Base-by-base conservation (phyloP, 2,797 vertebrate species). In the Parauchenoglanis punctatus region DNA sequence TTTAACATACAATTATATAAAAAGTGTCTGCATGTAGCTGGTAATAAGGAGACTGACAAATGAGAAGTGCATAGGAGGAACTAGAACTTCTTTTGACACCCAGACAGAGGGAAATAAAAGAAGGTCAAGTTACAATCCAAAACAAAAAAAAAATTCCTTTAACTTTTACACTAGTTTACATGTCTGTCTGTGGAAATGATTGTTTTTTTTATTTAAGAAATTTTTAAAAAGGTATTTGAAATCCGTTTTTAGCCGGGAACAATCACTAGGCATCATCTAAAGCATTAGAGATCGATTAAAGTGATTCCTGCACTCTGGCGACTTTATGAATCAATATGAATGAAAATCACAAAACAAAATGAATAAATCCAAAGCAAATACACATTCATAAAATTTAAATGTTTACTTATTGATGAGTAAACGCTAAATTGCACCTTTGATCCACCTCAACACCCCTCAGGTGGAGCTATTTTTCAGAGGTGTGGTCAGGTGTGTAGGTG, bases 31-130 rank as follows among this genome's bases (percentile, higher is more conserved):
- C 5, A 28, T 44, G 78, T 83, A 85, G 63, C 76, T 82, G 93
- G 61, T 87, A 68, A 82, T 93, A 87, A 89, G 80, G 52, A 91
- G 92, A 72, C 85, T 23, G 46, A 67, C 85, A 95, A 96, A 95
- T 94, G 94, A 95, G 95, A 96, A 95, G 93, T 93, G 89, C 92
- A 81, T 93, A 91, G 92, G 94, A 93, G 95, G 96, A 96, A 96
- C 94, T 94, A 92, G 92, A 91, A 93, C 90, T 92, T 84, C 90
- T 90, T 1, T 81, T 94, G 94, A 95, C 93, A 94, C 93, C 94
- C 94, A 96, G 95, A 96, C 94, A 92, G 88, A 82, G 94, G 94
- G 94, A 95, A 95, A 92, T 72, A 88, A 93, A 93, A 89, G 84
- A 85, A 76, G 72, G 28, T 77, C 92, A 89, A 85, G 88, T 77